Percentiles rank a stretch among this genome's conserved stretches.
Conservation (phyloP, 2,113 vertebrate genomes). For the Ancistrus triradiatus region DNA sequence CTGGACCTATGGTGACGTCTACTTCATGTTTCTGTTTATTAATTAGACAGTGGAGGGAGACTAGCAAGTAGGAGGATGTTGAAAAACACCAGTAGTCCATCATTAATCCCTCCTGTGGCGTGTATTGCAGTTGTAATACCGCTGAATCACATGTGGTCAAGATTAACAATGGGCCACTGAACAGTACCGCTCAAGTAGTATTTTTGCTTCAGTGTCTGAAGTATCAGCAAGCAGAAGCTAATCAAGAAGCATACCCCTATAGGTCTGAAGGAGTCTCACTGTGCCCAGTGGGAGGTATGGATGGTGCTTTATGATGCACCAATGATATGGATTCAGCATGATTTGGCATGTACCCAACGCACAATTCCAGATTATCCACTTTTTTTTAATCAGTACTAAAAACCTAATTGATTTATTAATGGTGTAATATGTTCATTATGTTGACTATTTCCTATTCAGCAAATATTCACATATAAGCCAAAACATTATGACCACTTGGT, state of each 20-base stretch:
- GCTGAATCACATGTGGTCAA: background rate
- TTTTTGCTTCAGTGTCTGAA: background rate
- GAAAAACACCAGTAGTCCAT: too few relatives aligned
- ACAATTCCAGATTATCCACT: too few relatives aligned
- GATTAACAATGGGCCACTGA: constrained; percentile 6
- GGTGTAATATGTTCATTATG: too few relatives aligned
- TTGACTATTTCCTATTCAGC: too few relatives aligned
- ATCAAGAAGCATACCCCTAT: constrained; percentile 16
- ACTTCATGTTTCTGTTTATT: background rate
- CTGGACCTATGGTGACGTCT: background rate
- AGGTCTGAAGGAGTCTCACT: constrained; percentile 4
- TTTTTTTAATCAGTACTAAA: too few relatives aligned
- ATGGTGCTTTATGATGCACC: background rate
- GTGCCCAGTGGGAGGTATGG: background rate
- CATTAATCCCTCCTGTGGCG: too few relatives aligned
- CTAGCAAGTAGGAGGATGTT: background rate
- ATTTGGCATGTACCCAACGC: too few relatives aligned
- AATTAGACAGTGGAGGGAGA: background rate
- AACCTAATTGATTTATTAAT: too few relatives aligned
- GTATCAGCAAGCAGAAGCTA: constrained; percentile 14
- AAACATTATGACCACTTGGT: too few relatives aligned
- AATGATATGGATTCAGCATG: background rate
- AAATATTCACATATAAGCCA: too few relatives aligned
- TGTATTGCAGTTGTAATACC: background rate
- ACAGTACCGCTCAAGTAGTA: background rate